Conservation (phyloP, 2,113 vertebrate genomes). For the Proterorhinus semilunaris region DNA sequence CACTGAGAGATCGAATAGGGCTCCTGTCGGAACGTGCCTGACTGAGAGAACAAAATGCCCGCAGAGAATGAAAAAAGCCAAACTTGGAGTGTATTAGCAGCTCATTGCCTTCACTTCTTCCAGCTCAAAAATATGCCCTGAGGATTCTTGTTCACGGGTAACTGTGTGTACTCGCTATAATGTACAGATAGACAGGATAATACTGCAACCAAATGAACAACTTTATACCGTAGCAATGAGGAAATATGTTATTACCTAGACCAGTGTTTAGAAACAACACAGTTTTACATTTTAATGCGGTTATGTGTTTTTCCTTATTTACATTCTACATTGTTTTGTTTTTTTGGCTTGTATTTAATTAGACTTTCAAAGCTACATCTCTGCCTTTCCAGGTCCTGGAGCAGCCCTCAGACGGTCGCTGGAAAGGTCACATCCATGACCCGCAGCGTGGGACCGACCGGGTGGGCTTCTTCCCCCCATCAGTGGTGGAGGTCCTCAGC, state of each 20-base stretch:
- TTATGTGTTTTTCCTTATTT: too few species aligned
- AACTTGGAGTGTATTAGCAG: conserved; percentile 39
- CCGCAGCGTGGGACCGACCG: conserved; percentile 88
- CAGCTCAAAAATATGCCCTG: conserved; percentile 20
- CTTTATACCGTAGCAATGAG: too few species aligned
- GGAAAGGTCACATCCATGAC: conserved; percentile 96
- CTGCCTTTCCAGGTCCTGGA: conserved; percentile 83
- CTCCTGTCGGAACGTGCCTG: conserved; percentile 40
- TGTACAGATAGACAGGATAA: not conserved
- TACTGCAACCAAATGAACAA: too few species aligned
- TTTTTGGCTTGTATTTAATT: not conserved
- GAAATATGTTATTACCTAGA: too few species aligned
- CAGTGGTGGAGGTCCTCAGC: conserved; percentile 94
- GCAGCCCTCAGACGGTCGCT: conserved; percentile 90
- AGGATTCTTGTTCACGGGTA: conserved; percentile 1
- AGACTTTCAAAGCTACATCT: not conserved
- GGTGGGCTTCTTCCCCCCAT: conserved; percentile 92
- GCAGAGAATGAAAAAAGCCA: too few species aligned
- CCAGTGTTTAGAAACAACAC: too few species aligned
- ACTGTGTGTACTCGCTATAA: not conserved
- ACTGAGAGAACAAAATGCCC: too few species aligned
- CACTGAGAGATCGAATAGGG: conserved; percentile 16
- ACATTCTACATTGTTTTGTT: too few species aligned
- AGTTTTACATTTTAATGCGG: too few species aligned
- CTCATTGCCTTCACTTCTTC: conserved; percentile 34